Conservation (phyloP, 2,113 vertebrate species). For the Hypocryptadius cinnamomeus region DNA sequence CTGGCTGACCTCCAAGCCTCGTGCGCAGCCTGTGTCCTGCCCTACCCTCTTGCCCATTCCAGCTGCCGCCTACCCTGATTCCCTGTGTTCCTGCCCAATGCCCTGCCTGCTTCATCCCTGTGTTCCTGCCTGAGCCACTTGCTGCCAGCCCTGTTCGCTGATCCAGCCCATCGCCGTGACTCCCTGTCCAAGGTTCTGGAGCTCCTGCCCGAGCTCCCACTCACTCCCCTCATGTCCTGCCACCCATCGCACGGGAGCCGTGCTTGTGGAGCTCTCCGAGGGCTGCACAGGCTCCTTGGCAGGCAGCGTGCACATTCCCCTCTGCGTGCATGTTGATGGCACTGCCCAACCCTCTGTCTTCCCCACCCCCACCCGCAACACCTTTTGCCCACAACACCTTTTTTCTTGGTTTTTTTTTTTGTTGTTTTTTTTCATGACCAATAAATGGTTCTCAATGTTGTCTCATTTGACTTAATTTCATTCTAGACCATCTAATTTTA, state of each 20-base stretch:
- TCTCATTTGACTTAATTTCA: neutral
- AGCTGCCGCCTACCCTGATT: neutral
- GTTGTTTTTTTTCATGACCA: neutral
- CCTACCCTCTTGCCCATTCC: neutral
- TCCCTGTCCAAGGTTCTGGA: neutral
- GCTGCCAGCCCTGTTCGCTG: neutral
- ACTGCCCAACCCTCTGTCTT: neutral
- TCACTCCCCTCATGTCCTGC: accelerated
- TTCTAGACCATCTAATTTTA: neutral
- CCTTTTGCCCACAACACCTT: no score
- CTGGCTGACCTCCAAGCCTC: neutral
- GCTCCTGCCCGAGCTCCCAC: accelerated
- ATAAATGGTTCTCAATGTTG: neutral
- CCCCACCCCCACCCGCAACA: no score
- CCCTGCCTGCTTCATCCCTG: neutral
- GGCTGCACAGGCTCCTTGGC: neutral
- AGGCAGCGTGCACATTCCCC: neutral
- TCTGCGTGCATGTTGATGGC: accelerated
- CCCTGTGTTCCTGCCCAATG: neutral
- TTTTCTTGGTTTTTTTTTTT: no score
- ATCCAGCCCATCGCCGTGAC: accelerated
- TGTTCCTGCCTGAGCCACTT: neutral
- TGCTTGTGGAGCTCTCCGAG: neutral
- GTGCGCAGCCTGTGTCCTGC: neutral
- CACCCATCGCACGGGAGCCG: neutral